Conservation (phyloP, 1,140 invertebrate species). For the Plodia interpunctella region DNA sequence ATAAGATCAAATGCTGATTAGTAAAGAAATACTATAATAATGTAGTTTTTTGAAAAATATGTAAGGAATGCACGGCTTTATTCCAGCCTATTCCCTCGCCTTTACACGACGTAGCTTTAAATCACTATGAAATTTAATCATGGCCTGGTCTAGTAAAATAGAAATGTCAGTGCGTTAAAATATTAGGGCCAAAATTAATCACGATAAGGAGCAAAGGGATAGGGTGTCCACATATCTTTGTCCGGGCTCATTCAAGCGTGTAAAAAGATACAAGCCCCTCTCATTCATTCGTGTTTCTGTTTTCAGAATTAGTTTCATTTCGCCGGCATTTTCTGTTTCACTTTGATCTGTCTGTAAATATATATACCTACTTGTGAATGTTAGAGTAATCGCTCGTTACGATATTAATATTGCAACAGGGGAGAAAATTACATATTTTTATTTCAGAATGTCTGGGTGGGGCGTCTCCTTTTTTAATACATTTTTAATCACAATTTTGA, state of each 20-base stretch:
- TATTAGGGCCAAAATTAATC: constrained; percentile 13
- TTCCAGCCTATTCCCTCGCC: no score
- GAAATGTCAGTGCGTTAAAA: not conserved
- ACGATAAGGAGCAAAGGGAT: constrained; percentile 10
- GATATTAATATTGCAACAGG: not conserved
- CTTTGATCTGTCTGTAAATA: constrained; percentile 31
- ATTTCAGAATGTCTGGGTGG: no score
- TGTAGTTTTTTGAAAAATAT: no score
- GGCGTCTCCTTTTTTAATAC: no score
- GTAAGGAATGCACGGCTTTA: no score
- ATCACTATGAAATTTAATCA: no score
- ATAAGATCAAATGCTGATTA: no score
- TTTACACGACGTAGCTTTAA: no score
- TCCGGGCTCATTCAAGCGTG: constrained; percentile 40
- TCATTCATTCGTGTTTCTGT: constrained; percentile 27
- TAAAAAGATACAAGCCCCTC: constrained; percentile 41
- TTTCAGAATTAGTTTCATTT: constrained; percentile 44
- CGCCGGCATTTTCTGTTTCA: constrained; percentile 31
- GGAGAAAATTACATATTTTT: no score
- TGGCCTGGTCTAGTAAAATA: no score
- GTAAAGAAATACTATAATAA: no score
- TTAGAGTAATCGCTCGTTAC: not conserved
- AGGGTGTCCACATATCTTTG: constrained; percentile 26
- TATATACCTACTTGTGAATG: not conserved
- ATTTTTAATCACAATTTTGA: no score